Evolutionary conservation across 2,888 invertebrate genomes (phyloP).

Genomic region (Shargacucullia verbasci): DNA sequence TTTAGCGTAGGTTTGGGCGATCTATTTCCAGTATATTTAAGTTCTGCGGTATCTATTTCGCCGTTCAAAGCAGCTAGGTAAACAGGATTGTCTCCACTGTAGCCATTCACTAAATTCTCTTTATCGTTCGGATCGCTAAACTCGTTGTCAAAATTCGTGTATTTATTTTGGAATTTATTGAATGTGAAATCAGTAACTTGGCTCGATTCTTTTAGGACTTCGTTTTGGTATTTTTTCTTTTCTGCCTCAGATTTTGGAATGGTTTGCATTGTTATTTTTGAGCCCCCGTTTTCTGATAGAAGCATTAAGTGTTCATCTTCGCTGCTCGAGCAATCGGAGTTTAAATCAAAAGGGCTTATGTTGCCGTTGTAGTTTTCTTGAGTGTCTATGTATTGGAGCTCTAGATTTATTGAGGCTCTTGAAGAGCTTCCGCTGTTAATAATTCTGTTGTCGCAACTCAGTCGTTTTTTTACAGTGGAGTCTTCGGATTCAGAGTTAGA

Average conservation of each 20-base stretch:
- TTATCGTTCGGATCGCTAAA: slow-evolving; percentile 85
- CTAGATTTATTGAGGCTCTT: slow-evolving; percentile 79
- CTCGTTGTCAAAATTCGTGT: slow-evolving; percentile 84
- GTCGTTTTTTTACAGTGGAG: slow-evolving; percentile 80
- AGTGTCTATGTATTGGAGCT: slow-evolving; percentile 79
- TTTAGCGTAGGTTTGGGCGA: slow-evolving; percentile 76
- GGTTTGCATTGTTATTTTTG: slow-evolving; percentile 85
- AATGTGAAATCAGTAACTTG: slow-evolving; percentile 78
- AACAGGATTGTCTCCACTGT: slow-evolving; percentile 82
- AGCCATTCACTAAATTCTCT: slow-evolving; percentile 77
- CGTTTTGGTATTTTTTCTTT: slow-evolving; percentile 72
- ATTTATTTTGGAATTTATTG: slow-evolving; percentile 81
- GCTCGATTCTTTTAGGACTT: slow-evolving; percentile 80
- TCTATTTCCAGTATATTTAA: slow-evolving; percentile 68
- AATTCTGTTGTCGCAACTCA: slow-evolving; percentile 85
- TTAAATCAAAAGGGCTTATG: slow-evolving; percentile 73
- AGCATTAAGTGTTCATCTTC: slow-evolving; percentile 86
- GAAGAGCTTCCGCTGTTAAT: slow-evolving; percentile 79
- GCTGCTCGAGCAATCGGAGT: slow-evolving; percentile 84
- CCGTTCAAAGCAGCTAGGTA: slow-evolving; percentile 83
- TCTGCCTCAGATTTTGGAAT: slow-evolving; percentile 68
- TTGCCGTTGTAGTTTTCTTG: slow-evolving; percentile 72
- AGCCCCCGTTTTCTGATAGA: slow-evolving; percentile 82
- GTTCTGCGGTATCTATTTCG: slow-evolving; percentile 72
- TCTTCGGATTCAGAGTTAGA: slow-evolving; percentile 83